Evolutionary conservation across 2,113 vertebrate genomes (phyloP).

Genomic region (Falco punctatus): DNA sequence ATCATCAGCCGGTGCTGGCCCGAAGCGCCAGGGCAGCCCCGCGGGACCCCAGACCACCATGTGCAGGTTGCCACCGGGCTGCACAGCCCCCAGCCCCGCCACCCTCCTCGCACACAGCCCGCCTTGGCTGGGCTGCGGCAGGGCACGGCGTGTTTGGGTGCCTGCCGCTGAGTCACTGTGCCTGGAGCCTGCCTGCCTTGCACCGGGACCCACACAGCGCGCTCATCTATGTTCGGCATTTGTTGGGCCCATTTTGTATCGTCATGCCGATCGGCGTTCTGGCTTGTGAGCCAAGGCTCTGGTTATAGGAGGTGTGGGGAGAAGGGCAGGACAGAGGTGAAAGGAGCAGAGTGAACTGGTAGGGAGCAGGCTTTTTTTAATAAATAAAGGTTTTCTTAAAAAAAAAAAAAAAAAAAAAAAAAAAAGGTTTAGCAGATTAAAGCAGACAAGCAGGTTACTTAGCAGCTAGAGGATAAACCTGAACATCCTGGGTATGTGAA

Average conservation of each 20-base stretch:
- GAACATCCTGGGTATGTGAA: background rate
- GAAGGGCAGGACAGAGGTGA: background rate
- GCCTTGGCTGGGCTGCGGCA: background rate
- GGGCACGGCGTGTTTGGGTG: background rate
- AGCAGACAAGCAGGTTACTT: background rate
- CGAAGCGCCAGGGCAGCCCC: background rate
- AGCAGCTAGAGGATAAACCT: slow-evolving; percentile 13
- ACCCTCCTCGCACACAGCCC: background rate
- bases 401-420: slow-evolving; percentile 6
- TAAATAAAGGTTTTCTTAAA: background rate
- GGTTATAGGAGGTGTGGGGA: background rate
- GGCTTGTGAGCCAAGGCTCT: background rate
- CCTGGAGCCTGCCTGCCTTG: background rate
- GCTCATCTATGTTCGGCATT: background rate
- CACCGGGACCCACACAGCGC: background rate
- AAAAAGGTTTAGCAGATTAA: slow-evolving; percentile 19
- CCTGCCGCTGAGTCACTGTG: background rate
- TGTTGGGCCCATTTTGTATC: background rate
- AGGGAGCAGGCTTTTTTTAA: rapidly evolving
- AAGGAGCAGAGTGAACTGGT: background rate
- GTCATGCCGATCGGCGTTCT: background rate
- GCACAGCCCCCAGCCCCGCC: background rate
- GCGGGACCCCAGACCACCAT: background rate
- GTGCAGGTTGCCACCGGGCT: too few species aligned
- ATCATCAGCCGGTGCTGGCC: background rate